Percentiles rank a stretch among this genome's conserved stretches.
These are phyloP conservation scores for Brachionus calyciflorus DNA, from an alignment of 1,140 invertebrate species.

Conservation along the genomic window DNA sequence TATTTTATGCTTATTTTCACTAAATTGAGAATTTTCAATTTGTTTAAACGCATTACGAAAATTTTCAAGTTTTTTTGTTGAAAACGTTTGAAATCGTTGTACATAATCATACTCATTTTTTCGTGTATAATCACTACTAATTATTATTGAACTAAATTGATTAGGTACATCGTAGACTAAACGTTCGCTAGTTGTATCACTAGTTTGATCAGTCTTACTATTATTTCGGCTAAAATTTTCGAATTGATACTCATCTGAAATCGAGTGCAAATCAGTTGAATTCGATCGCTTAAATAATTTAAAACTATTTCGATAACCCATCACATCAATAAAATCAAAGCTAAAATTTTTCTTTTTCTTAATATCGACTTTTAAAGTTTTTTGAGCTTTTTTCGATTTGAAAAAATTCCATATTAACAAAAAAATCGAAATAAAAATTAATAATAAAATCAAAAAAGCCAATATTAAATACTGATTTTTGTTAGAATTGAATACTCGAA, in stretches of 20 bases:
- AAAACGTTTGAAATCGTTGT: no score
- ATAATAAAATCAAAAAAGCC: neutral
- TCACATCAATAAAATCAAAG: slow-evolving; percentile 1
- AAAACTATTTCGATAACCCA: slow-evolving; percentile 22
- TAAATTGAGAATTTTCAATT: no score
- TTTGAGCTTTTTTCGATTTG: neutral
- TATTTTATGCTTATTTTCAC: no score
- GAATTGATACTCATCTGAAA: slow-evolving; percentile 9
- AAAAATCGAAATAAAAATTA: no score
- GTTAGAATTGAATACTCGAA: no score
- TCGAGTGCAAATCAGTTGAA: neutral
- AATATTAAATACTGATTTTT: neutral
- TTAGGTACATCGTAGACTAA: neutral
- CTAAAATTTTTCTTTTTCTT: slow-evolving; percentile 26
- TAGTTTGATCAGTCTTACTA: neutral
- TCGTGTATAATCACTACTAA: no score
- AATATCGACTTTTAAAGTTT: neutral
- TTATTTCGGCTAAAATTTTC: slow-evolving; percentile 5
- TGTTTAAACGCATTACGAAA: no score
- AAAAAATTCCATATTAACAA: neutral
- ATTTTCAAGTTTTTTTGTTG: no score
- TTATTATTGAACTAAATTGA: no score
- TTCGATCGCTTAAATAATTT: neutral
- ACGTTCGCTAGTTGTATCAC: neutral
- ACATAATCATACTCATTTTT: no score